Percentiles rank a stretch among this genome's conserved stretches.
Conservation (phyloP, 2,888 invertebrate genomes). For the Oscheius sp. region DNA sequence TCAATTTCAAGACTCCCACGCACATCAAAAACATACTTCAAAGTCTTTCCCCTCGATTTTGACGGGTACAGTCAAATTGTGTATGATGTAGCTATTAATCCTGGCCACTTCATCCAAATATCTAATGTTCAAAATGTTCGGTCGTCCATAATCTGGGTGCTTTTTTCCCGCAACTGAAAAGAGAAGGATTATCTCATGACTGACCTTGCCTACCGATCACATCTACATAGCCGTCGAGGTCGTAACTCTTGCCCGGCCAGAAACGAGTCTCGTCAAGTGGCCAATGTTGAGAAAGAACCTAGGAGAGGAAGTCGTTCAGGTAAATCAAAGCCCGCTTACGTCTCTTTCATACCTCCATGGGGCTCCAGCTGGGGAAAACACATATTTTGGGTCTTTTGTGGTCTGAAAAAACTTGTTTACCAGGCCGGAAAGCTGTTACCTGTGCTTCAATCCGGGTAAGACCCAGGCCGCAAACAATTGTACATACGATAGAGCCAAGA, state of each 20-base stretch:
- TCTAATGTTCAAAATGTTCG: constrained; percentile 64
- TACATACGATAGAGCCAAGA: constrained; percentile 59
- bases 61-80: constrained; percentile 69
- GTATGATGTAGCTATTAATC: constrained; percentile 69
- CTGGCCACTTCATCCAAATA: constrained; percentile 70
- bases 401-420: constrained; percentile 53
- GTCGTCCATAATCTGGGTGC: constrained; percentile 63
- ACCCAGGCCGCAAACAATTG: constrained; percentile 61
- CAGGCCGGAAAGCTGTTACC: constrained; percentile 43
- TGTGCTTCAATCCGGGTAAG: constrained; percentile 68
- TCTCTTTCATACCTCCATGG: constrained; percentile 70
- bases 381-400: constrained; percentile 71
- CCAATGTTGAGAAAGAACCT: constrained; percentile 69
- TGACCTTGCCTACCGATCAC: constrained; percentile 58
- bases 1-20: neutral
- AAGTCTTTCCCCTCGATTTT: constrained; percentile 58
- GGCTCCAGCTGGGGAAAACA: constrained; percentile 71
- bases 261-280: constrained; percentile 71
- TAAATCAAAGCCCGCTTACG: constrained; percentile 29
- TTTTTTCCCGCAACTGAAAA: constrained; percentile 54
- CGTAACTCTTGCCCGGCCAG: constrained; percentile 71
- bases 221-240: constrained; percentile 71
- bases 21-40: constrained; percentile 43
- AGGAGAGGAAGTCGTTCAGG: neutral
- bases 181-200: neutral